Percentiles rank a stretch among this genome's conserved stretches.
phyloP scores from a whole-genome alignment of 2,113 vertebrate species.

The Centropristis striata region DNA sequence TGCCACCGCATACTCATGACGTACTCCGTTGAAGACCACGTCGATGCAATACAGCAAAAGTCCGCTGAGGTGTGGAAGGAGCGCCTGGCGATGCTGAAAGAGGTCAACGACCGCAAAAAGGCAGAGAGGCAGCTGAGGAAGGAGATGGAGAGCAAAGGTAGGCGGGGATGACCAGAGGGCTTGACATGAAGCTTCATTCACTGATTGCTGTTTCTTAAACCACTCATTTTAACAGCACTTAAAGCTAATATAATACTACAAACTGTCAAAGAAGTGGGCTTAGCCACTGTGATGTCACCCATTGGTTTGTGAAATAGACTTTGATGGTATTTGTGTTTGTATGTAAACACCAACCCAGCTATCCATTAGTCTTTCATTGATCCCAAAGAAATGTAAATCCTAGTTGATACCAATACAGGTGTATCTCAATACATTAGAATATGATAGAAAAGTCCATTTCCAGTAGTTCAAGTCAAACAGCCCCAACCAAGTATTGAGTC shows the following conservation, averaged over 20 bases:
- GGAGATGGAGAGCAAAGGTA: conserved; percentile 91
- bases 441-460: too few species aligned
- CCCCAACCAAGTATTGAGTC: too few species aligned
- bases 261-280: too few species aligned
- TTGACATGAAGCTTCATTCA: background rate
- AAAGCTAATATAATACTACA: background rate
- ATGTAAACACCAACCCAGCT: too few species aligned
- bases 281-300: too few species aligned
- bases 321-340: too few species aligned
- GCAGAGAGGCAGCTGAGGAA: conserved; percentile 93
- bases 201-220: background rate
- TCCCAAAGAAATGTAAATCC: background rate
- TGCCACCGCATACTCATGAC: conserved; percentile 98
- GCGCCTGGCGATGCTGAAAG: conserved; percentile 92
- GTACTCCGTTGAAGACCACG: conserved; percentile 95
- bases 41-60: conserved; percentile 92
- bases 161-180: background rate
- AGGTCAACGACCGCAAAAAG: conserved; percentile 94
- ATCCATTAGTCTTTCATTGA: background rate
- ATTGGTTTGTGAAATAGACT: too few species aligned
- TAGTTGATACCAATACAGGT: background rate
- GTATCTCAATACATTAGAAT: too few species aligned
- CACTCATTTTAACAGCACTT: background rate
- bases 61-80: conserved; percentile 96
- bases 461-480: too few species aligned